Evolutionary conservation across 2,888 invertebrate species (phyloP).

Genomic region (Parthenolecanium corni): DNA sequence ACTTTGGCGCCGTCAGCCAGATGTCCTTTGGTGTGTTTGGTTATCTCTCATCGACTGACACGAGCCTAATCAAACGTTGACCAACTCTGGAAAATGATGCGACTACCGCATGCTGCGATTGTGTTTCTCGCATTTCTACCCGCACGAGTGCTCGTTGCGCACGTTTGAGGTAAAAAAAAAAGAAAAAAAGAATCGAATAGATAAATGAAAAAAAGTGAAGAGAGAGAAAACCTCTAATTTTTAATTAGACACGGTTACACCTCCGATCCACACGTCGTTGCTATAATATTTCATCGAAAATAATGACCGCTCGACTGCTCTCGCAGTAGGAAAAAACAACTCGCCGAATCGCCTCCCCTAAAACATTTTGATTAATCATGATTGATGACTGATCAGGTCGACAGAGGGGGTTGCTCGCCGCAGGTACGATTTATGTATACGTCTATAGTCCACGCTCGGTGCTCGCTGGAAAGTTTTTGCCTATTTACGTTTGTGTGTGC

Average conservation of each 20-base stretch:
- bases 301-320: background rate
- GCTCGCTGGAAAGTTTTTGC: too few species aligned
- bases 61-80: too few species aligned
- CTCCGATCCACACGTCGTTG: background rate
- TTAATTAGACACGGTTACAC: constrained; percentile 7
- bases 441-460: too few species aligned
- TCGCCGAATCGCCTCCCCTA: background rate
- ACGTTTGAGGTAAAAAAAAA: too few species aligned
- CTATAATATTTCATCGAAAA: constrained; percentile 6
- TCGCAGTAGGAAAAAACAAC: background rate
- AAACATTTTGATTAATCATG: constrained; percentile 19
- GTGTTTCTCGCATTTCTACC: too few species aligned
- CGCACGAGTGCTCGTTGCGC: too few species aligned
- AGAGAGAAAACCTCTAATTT: background rate
- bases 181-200: too few species aligned
- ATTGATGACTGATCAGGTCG: constrained; percentile 20
- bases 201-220: too few species aligned
- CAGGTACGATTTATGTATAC: constrained; percentile 1
- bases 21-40: background rate
- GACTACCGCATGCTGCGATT: too few species aligned
- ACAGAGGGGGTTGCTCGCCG: background rate
- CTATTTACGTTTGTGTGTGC: too few species aligned
- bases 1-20: background rate
- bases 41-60: background rate
- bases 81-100: too few species aligned